phyloP scores from a whole-genome alignment of 1,140 invertebrate genomes.

The Manduca sexta region DNA sequence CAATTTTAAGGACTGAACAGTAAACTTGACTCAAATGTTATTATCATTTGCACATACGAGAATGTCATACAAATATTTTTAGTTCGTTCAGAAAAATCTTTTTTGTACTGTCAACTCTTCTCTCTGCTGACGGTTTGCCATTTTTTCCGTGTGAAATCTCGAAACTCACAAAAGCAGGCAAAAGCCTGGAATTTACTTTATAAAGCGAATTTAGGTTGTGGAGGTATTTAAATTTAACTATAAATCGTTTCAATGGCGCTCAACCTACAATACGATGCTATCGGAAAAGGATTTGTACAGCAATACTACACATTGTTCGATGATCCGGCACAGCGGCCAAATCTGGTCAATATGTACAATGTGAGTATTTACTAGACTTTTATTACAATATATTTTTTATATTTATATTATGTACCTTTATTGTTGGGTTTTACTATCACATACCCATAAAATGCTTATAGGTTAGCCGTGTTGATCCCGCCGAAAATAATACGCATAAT shows the following conservation, averaged over 20 bases:
- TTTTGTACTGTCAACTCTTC: conserved; percentile 2
- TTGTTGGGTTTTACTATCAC: background rate
- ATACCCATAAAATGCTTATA: conserved; percentile 1
- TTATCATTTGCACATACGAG: too few relatives aligned
- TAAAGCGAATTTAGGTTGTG: conserved; percentile 30
- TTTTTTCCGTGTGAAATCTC: conserved; percentile 21
- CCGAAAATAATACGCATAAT: conserved; percentile 9
- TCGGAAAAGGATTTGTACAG: conserved; percentile 93
- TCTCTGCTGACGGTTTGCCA: conserved; percentile 11
- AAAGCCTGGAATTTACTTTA: conserved; percentile 30
- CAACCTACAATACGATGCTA: conserved; percentile 92
- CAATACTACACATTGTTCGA: conserved; percentile 95
- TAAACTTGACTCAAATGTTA: too few relatives aligned
- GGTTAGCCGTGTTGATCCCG: conserved; percentile 15
- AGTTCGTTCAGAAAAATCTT: background rate
- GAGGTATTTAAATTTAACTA: conserved; percentile 24
- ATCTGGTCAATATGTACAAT: conserved; percentile 92
- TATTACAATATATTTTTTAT: conserved; percentile 1
- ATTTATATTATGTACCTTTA: background rate
- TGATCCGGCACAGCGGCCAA: conserved; percentile 85
- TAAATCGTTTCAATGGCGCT: conserved; percentile 79
- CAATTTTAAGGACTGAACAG: too few relatives aligned
- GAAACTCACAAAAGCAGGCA: conserved; percentile 18
- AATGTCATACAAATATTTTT: background rate
- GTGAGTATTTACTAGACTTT: conserved; percentile 77